These are phyloP conservation scores for Hypotaenidia okinawae DNA, from an alignment of 2,797 vertebrate genomes.

Conservation along the genomic window DNA sequence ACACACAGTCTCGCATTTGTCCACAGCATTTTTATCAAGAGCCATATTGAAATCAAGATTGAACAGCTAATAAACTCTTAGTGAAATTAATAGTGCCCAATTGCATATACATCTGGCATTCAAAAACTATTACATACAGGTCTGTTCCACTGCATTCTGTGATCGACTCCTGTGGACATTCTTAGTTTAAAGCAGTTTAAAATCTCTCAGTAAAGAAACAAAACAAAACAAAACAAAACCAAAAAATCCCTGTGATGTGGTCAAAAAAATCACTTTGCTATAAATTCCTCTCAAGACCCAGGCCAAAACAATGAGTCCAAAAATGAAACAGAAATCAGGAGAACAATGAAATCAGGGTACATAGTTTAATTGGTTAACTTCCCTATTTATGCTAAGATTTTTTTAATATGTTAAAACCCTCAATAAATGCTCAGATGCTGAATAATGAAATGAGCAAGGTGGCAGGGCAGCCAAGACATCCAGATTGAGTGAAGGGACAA, in stretches of 20 bases:
- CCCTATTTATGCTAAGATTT: background rate
- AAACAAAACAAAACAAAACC: no score
- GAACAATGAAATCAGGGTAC: background rate
- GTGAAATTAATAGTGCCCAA: slow-evolving; percentile 16
- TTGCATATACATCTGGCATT: background rate
- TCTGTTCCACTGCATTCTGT: background rate
- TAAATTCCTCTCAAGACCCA: background rate
- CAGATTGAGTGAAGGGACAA: background rate
- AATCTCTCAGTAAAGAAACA: background rate
- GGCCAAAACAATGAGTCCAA: background rate
- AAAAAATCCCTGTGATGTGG: no score
- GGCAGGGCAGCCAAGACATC: background rate
- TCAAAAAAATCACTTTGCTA: background rate
- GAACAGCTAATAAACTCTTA: background rate
- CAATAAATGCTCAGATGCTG: background rate
- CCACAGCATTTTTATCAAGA: background rate
- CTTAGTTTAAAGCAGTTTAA: background rate
- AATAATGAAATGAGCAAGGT: background rate
- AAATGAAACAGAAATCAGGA: background rate
- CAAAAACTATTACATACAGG: background rate
- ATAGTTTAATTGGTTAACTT: background rate
- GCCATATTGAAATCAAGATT: background rate
- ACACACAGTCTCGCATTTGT: background rate
- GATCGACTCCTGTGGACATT: background rate
- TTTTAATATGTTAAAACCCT: background rate